phyloP scores from a whole-genome alignment of 2,888 invertebrate species.

The Drosophila limbata region DNA sequence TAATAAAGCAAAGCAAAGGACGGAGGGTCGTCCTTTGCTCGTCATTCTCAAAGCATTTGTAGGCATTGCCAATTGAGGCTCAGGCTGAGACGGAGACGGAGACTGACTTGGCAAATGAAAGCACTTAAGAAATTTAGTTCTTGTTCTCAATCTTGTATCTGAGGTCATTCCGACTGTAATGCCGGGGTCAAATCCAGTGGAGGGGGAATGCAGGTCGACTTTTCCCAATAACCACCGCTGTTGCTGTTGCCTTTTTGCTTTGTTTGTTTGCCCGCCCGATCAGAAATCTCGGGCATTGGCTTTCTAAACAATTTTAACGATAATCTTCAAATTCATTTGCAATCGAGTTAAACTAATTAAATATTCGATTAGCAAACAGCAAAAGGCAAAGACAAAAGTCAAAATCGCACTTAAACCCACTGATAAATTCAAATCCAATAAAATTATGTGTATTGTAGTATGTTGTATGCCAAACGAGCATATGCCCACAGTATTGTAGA shows the following conservation, averaged over 20 bases:
- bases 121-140: constrained; percentile 77
- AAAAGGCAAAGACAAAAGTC: constrained; percentile 13
- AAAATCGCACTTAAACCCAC: constrained; percentile 31
- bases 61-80: constrained; percentile 38
- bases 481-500: no score
- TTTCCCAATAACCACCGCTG: constrained; percentile 3
- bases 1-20: constrained; percentile 73
- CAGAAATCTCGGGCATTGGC: constrained; percentile 48
- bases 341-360: constrained; percentile 70
- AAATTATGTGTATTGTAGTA: constrained; percentile 30
- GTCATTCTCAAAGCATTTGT: constrained; percentile 10
- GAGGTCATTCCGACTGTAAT: constrained; percentile 57
- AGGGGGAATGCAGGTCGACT: constrained; percentile 13
- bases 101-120: constrained; percentile 68
- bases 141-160: constrained; percentile 79
- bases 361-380: constrained; percentile 68
- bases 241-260: constrained; percentile 30
- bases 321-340: constrained; percentile 66
- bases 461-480: no score
- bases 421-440: constrained; percentile 45
- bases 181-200: constrained; percentile 3
- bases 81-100: constrained; percentile 12
- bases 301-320: constrained; percentile 40
- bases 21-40: constrained; percentile 39
- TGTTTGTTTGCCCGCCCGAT: constrained; percentile 43